phyloP scores from a whole-genome alignment of 2,888 invertebrate genomes.

The Linnaemya vulpina region DNA sequence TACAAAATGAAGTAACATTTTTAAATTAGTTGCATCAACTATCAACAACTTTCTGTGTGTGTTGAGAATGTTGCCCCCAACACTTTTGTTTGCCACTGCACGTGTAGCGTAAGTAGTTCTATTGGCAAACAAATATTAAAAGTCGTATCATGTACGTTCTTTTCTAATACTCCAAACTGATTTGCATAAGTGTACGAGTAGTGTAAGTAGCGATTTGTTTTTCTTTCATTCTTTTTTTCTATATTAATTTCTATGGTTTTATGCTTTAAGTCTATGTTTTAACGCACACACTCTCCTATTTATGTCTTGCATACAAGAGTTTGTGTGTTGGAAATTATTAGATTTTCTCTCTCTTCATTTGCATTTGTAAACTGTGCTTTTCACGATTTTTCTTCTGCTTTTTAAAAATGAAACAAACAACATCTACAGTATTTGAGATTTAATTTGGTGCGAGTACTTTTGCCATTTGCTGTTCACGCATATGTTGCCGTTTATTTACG shows the following conservation, averaged over 20 bases:
- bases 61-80: no score
- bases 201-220: conserved; percentile 55
- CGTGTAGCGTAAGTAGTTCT: conserved; percentile 21
- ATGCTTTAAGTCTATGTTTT: conserved; percentile 26
- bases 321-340: conserved; percentile 35
- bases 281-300: neutral
- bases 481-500: conserved; percentile 78
- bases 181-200: conserved; percentile 60
- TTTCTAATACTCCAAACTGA: conserved; percentile 40
- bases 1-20: no score
- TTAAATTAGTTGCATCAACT: no score
- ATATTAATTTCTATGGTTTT: conserved; percentile 27
- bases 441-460: conserved; percentile 47
- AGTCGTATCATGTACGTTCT: conserved; percentile 49
- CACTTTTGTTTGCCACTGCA: conserved; percentile 9
- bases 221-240: conserved; percentile 20
- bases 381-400: conserved; percentile 35
- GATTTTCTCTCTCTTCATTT: conserved; percentile 47
- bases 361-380: conserved; percentile 34
- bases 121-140: conserved; percentile 62
- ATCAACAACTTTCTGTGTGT: no score
- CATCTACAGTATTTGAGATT: conserved; percentile 34
- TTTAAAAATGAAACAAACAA: conserved; percentile 2
- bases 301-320: neutral
- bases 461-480: conserved; percentile 71